Percentiles rank a stretch among this genome's conserved stretches.
Evolutionary conservation across 1,140 invertebrate genomes (phyloP).

Genomic region (Aphaenogaster ashmeadi): DNA sequence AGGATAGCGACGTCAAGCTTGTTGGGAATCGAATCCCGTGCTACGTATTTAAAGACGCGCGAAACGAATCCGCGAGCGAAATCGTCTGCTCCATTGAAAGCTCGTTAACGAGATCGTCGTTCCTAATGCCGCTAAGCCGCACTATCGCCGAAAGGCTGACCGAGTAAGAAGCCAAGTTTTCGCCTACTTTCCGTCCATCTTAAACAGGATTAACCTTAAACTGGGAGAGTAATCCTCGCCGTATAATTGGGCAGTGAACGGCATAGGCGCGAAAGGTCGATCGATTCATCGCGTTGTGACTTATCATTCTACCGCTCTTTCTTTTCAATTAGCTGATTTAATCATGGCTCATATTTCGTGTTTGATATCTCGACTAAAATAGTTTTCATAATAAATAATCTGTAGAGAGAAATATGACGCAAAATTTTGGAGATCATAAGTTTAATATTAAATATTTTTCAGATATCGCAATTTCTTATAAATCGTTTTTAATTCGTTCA

Average conservation of each 20-base stretch:
- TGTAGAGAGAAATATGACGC: not conserved
- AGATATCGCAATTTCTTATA: not conserved
- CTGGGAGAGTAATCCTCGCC: slow-evolving; percentile 78
- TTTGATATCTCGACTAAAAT: not conserved
- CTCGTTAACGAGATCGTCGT: slow-evolving; percentile 80
- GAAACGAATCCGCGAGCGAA: slow-evolving; percentile 46
- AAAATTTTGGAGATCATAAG: not conserved
- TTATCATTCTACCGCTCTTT: slow-evolving; percentile 24
- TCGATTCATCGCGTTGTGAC: slow-evolving; percentile 62
- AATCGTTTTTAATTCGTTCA: not conserved
- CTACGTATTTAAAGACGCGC: slow-evolving; percentile 59
- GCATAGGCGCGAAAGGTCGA: slow-evolving; percentile 53
- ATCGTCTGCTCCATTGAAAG: slow-evolving; percentile 75
- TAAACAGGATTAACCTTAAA: slow-evolving; percentile 82
- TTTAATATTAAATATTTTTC: slow-evolving; percentile 11
- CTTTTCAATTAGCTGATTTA: slow-evolving; percentile 30
- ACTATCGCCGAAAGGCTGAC: slow-evolving; percentile 77
- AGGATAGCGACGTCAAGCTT: slow-evolving; percentile 6
- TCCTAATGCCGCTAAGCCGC: slow-evolving; percentile 79
- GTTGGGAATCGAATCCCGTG: slow-evolving; percentile 35
- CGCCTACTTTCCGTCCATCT: slow-evolving; percentile 80
- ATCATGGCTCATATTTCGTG: not conserved
- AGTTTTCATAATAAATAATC: slow-evolving; percentile 2
- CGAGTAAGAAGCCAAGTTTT: slow-evolving; percentile 80
- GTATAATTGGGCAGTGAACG: slow-evolving; percentile 71